Base-by-base conservation (phyloP, 2,113 vertebrate species). In the Stigmatopora argus region DNA sequence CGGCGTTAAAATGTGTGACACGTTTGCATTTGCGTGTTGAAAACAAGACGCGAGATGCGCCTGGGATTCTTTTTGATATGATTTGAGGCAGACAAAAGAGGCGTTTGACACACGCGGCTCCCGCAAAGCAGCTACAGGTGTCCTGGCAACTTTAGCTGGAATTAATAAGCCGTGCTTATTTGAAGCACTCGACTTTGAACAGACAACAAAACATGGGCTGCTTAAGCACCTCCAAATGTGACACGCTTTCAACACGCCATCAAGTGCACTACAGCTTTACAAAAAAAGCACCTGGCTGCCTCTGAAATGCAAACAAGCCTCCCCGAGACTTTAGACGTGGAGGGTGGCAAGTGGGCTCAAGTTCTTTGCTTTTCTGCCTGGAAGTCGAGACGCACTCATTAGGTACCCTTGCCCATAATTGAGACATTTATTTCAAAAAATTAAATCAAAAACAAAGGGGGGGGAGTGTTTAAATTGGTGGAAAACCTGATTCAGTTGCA, bases 281-380 rank as follows among this genome's bases (percentile, higher is more conserved):
- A 83, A 84, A 86, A 31, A 31, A 85, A 70, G 72, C 88, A 88
- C 82, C 86, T 85, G 84, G 74, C 79, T 80, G 80, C 78, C 80
- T 85, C 79, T 82, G 83, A 86, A 83, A 89, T 85, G 78, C 86
- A 88, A 86, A 89, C 86, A 85, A 75, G 78, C 80, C 78, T 78
- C 83, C 70, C 44, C 74, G 76, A 74, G 78, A 85, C 81, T 85
- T 83, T 77, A 76, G 81, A 62, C 83, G 78, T 82, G 80, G 78
- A 75, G 71, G 80, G 67, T 74, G 82, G 69, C 75, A 73, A 84
- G 82, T 82, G 69, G 78, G 79, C 77, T 83, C 11, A 45, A 70
- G 70, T 73, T 80, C 71, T 79, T 81, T 80, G 75, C 58, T 62
- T 79, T 80, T 80, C 74, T 79, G 69, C 67, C 57, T 73, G 68